A percentile compares a stretch with the other conserved stretches of the same genome.
phyloP scores from a whole-genome alignment of 2,888 invertebrate species.

The Ormyrus thymus region DNA sequence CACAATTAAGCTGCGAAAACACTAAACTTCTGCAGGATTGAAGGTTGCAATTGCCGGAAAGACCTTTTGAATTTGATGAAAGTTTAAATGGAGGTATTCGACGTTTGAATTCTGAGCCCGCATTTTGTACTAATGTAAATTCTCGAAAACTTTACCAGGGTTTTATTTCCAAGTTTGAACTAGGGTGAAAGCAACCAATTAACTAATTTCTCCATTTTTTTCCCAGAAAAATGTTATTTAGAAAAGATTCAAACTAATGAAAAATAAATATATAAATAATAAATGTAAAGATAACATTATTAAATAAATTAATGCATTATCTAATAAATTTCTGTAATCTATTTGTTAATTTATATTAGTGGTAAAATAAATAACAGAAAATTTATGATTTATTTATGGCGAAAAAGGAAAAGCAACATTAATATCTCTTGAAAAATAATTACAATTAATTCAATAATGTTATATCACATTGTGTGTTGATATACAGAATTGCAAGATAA shows the following conservation, averaged over 20 bases:
- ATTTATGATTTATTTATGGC: no score
- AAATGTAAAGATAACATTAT: no score
- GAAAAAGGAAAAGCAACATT: no score
- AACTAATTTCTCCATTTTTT: background rate
- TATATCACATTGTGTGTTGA: no score
- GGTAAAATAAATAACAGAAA: no score
- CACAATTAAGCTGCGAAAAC: background rate
- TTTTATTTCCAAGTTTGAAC: slow-evolving; percentile 20
- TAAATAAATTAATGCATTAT: no score
- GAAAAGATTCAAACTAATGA: background rate
- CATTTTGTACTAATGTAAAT: slow-evolving; percentile 22
- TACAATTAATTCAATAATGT: no score
- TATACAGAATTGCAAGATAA: no score
- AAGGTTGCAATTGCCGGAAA: background rate
- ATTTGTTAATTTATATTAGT: no score
- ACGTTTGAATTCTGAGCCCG: slow-evolving; percentile 24
- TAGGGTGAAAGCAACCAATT: background rate
- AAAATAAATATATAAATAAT: background rate
- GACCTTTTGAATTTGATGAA: slow-evolving; percentile 32
- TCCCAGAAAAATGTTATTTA: background rate
- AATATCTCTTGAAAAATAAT: no score
- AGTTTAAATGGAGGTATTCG: slow-evolving; percentile 22
- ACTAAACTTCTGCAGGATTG: slow-evolving; percentile 1
- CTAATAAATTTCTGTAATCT: no score
- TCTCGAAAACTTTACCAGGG: slow-evolving; percentile 2